Percentiles rank a stretch among this genome's conserved stretches.
phyloP scores from a whole-genome alignment of 2,888 invertebrate genomes.

The Chesias legatella region DNA sequence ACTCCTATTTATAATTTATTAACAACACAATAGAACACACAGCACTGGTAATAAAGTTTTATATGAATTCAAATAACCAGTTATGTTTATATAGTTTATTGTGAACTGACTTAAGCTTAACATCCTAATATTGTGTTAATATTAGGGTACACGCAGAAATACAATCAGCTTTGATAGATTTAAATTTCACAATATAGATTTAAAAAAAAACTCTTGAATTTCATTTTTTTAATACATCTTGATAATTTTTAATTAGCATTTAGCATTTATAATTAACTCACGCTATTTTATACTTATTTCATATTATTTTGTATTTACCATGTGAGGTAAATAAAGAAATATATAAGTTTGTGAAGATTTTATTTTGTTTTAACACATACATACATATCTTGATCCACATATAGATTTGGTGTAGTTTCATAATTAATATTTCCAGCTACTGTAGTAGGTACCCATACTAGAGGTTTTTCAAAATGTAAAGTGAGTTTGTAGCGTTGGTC shows the following conservation, averaged over 20 bases:
- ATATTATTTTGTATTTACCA: constrained; percentile 41
- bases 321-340: constrained; percentile 38
- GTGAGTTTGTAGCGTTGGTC: no score
- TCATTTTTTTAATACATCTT: constrained; percentile 18
- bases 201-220: constrained; percentile 18
- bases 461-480: no score
- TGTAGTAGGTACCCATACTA: no score
- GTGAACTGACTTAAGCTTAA: constrained; percentile 36
- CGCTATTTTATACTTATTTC: constrained; percentile 44
- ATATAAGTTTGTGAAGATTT: constrained; percentile 31
- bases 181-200: constrained; percentile 2
- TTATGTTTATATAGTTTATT: constrained; percentile 63
- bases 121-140: constrained; percentile 37
- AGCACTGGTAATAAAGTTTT: constrained; percentile 27
- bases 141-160: constrained; percentile 8
- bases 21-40: constrained; percentile 17
- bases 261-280: constrained; percentile 68
- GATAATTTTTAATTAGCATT: constrained; percentile 38
- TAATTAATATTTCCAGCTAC: no score
- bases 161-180: constrained; percentile 7
- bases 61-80: constrained; percentile 47
- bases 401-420: no score
- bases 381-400: no score
- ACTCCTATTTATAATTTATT: neutral
- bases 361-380: constrained; percentile 18